A percentile compares a stretch with the other conserved stretches of the same genome.
Conservation (phyloP, 1,140 invertebrate genomes). For the Pemphigus obesinymphae region DNA sequence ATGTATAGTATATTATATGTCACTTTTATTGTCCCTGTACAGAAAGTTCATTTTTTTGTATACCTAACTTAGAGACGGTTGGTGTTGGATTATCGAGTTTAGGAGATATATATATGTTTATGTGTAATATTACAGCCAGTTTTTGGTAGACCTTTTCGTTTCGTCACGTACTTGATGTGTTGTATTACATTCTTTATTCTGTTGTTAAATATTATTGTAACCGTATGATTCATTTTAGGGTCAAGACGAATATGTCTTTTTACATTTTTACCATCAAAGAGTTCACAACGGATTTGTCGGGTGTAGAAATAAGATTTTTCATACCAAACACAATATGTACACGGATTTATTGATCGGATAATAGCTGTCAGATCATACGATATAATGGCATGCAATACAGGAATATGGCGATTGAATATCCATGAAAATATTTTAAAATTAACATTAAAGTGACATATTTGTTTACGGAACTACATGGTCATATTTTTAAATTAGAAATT, state of each 20-base stretch:
- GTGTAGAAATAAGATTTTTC: not conserved
- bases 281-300: not conserved
- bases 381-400: not conserved
- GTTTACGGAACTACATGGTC: no score
- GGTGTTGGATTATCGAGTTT: not conserved
- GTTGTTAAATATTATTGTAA: conserved; percentile 6
- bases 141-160: conserved; percentile 28
- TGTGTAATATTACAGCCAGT: conserved; percentile 13
- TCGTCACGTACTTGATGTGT: conserved; percentile 36
- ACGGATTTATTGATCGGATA: not conserved
- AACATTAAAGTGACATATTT: no score
- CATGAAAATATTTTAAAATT: not conserved
- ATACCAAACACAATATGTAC: not conserved
- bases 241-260: not conserved
- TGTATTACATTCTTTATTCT: conserved; percentile 17
- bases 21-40: not conserved
- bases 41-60: not conserved
- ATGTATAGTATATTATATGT: not conserved
- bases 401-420: not conserved
- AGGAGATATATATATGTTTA: conserved; percentile 7
- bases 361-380: not conserved
- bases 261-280: not conserved
- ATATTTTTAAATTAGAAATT: no score
- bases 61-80: not conserved
- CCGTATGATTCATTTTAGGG: not conserved